phyloP scores from a whole-genome alignment of 2,113 vertebrate genomes.

The Zapornia atra region DNA sequence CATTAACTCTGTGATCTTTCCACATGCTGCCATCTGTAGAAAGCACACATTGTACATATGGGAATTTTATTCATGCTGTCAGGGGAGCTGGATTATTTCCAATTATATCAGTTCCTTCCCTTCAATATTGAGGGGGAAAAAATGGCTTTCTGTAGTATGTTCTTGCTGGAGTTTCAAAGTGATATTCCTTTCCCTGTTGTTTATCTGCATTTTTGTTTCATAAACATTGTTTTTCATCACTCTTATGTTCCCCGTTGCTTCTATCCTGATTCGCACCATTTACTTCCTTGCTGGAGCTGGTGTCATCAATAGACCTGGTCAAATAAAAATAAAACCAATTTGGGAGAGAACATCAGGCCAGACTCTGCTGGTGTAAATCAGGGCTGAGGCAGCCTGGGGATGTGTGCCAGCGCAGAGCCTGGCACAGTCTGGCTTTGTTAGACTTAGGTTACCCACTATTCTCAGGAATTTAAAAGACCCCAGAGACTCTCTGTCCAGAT shows the following conservation, averaged over 20 bases:
- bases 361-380: not conserved
- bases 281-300: not conserved
- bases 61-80: conserved; percentile 7
- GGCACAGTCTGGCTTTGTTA: not conserved
- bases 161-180: not conserved
- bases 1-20: conserved; percentile 9
- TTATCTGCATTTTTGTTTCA: not conserved
- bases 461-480: not conserved
- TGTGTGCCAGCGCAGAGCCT: not conserved
- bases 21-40: conserved; percentile 36
- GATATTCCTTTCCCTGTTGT: not conserved
- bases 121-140: not conserved
- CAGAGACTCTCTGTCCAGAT: not conserved
- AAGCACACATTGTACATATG: conserved; percentile 8
- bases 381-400: not conserved
- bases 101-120: not conserved
- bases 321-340: not conserved
- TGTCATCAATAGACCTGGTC: not conserved
- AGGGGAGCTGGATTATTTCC: not conserved
- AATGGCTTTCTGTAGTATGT: not conserved
- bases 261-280: not conserved
- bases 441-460: fast-evolving
- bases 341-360: not conserved
- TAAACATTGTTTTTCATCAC: not conserved
- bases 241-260: not conserved